Percentiles rank a stretch among this genome's conserved stretches.
Conservation (phyloP, 2,113 vertebrate species). For the Macquaria australasica region DNA sequence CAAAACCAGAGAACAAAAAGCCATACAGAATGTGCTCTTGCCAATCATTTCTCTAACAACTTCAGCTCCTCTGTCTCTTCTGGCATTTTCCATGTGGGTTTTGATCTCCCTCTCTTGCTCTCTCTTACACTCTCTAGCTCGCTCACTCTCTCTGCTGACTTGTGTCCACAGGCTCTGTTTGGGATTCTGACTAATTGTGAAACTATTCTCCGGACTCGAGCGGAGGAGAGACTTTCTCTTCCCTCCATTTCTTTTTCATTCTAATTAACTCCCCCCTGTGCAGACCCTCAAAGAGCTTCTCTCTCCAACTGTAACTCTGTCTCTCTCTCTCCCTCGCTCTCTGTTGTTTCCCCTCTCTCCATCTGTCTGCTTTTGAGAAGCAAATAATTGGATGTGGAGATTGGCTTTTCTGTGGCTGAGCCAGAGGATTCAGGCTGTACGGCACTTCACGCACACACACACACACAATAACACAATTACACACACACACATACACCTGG, state of each 20-base stretch:
- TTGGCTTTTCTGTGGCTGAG: constrained; percentile 75
- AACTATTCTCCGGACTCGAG: constrained; percentile 68
- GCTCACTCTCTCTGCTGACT: constrained; percentile 45
- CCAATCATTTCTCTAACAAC: constrained; percentile 53
- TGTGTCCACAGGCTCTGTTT: constrained; percentile 71
- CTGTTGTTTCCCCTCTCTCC: constrained; percentile 59
- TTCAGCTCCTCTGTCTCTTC: constrained; percentile 63
- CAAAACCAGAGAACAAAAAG: constrained; percentile 13
- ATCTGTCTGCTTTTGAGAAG: constrained; percentile 81
- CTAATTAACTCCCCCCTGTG: constrained; percentile 75
- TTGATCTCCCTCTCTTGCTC: constrained; percentile 57
- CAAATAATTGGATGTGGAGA: constrained; percentile 82
- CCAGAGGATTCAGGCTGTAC: constrained; percentile 62
- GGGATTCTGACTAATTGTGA: constrained; percentile 76
- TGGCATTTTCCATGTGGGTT: constrained; percentile 51
- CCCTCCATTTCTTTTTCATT: constrained; percentile 68
- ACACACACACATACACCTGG: constrained; percentile 49
- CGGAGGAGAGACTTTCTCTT: constrained; percentile 63
- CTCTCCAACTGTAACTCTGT: constrained; percentile 29
- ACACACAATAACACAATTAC: constrained; percentile 10
- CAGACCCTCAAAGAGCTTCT: constrained; percentile 68
- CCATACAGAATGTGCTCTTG: constrained; percentile 27
- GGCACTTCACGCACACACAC: constrained; percentile 31
- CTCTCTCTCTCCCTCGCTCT: constrained; percentile 51
- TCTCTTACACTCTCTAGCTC: constrained; percentile 1